Percentiles rank a stretch among this genome's conserved stretches.
Conservation (phyloP, 2,888 invertebrate species). For the Eustalomyia histrio region DNA sequence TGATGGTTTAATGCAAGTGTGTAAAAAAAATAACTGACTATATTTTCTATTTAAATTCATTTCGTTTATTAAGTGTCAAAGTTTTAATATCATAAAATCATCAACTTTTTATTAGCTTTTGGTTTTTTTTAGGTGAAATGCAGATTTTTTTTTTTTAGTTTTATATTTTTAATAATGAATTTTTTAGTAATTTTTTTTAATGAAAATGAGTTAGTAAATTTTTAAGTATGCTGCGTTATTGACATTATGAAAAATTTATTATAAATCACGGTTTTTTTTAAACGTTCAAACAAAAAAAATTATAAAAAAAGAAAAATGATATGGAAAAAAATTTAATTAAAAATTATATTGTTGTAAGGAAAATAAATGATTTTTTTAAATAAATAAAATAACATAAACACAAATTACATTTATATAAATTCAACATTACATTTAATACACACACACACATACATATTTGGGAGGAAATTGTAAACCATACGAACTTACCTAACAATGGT, state of each 20-base stretch:
- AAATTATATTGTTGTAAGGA: conserved; percentile 11
- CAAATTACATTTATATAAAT: conserved; percentile 25
- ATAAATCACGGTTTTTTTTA: conserved; percentile 27
- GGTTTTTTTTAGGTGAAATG: conserved; percentile 43
- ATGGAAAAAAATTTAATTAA: background rate
- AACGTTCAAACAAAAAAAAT: background rate
- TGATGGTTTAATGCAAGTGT: conserved; percentile 7
- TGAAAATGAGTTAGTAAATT: conserved; percentile 36
- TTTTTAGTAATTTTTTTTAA: conserved; percentile 34
- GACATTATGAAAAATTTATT: conserved; percentile 37
- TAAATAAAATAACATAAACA: conserved; percentile 22
- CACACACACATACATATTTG: conserved; percentile 61
- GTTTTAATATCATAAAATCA: conserved; percentile 79
- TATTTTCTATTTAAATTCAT: conserved; percentile 55
- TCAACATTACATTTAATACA: conserved; percentile 47
- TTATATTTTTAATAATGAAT: conserved; percentile 7
- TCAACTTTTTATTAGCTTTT: conserved; percentile 67
- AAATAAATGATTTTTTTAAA: conserved; percentile 4
- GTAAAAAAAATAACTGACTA: conserved; percentile 46
- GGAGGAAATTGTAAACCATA: conserved; percentile 60
- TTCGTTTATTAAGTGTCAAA: conserved; percentile 73
- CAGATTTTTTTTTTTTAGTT: conserved; percentile 43
- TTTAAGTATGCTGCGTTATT: conserved; percentile 16
- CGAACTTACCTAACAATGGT: conserved; percentile 86
- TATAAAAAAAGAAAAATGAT: conserved; percentile 9